Evolutionary conservation across 1,140 invertebrate genomes (phyloP), one percentile per base, ranked within the genome.

Genomic region (Paracyclopina nana): DNA sequence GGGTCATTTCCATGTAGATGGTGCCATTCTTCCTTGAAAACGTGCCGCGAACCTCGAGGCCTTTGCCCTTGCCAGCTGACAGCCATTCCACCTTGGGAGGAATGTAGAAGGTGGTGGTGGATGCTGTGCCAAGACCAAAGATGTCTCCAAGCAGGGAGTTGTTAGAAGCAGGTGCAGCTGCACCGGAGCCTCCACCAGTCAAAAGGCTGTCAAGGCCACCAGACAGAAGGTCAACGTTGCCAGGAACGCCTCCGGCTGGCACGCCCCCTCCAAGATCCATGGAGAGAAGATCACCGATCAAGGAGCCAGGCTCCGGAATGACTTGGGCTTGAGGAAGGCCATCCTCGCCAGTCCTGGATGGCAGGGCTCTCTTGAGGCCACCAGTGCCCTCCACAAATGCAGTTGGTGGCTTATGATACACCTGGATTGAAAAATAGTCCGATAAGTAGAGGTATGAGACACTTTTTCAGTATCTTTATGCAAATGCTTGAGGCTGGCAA

Each of bases 401-500:
- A 25, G 83, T 90, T 0, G 95, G 95, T 25, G 95, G 95, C 66
- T 98, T 98, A 62, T 99, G 95, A 63, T 98, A 99, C 2, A 99
- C n/a, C n/a, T n/a, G n/a, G n/a, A n/a, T n/a, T n/a, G n/a, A n/a
- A n/a, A n/a, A n/a, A n/a, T n/a, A n/a, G n/a, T n/a, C n/a, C n/a
- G n/a, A n/a, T n/a, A n/a, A n/a, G n/a, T n/a, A n/a, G n/a, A n/a
- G n/a, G n/a, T n/a, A n/a, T n/a, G n/a, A n/a, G n/a, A n/a, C n/a
- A n/a, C n/a, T n/a, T n/a, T n/a, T n/a, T n/a, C n/a, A n/a, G n/a
- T n/a, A n/a, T n/a, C n/a, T n/a, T n/a, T n/a, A n/a, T n/a, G n/a
- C n/a, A n/a, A n/a, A n/a, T n/a, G n/a, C n/a, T n/a, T n/a, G n/a
- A n/a, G n/a, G n/a, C n/a, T n/a, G n/a, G n/a, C n/a, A n/a, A n/a